phyloP scores from a whole-genome alignment of 2,888 invertebrate genomes.

The Calephelis perditalis region DNA sequence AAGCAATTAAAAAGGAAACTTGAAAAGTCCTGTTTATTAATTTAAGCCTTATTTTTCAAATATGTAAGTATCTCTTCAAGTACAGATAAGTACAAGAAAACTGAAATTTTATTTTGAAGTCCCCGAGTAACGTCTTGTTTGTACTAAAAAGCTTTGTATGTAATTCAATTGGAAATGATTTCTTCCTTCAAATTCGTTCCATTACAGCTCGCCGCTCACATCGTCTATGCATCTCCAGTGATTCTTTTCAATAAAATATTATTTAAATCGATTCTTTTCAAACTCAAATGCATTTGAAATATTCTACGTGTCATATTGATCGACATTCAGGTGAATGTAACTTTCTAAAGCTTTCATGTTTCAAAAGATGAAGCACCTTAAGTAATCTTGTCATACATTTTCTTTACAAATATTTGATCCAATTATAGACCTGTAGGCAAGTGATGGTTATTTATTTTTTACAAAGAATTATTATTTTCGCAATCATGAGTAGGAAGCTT shows the following conservation, averaged over 20 bases:
- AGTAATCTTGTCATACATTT: not conserved
- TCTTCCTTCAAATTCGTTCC: slow-evolving; percentile 5
- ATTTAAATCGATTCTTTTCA: slow-evolving; percentile 20
- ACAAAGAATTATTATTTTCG: no score
- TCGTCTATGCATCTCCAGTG: slow-evolving; percentile 11
- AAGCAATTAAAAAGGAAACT: no score
- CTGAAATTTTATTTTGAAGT: no score
- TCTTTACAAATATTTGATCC: not conserved
- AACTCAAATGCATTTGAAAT: slow-evolving; percentile 19
- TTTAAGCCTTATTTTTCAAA: no score
- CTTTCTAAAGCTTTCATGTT: slow-evolving; percentile 1
- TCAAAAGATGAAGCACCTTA: no score
- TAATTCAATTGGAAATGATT: slow-evolving; percentile 5
- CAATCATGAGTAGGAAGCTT: no score
- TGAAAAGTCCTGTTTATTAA: no score
- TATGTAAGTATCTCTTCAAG: no score
- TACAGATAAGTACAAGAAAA: no score
- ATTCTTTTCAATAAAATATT: slow-evolving; percentile 19
- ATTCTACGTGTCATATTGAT: slow-evolving; percentile 13
- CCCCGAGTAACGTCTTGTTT: not conserved
- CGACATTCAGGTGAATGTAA: slow-evolving; percentile 10
- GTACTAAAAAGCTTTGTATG: not conserved
- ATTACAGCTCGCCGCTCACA: slow-evolving; percentile 6
- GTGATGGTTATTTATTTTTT: no score
- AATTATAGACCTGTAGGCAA: not conserved